phyloP scores from a whole-genome alignment of 1,140 invertebrate species.

The Drosophila lini region DNA sequence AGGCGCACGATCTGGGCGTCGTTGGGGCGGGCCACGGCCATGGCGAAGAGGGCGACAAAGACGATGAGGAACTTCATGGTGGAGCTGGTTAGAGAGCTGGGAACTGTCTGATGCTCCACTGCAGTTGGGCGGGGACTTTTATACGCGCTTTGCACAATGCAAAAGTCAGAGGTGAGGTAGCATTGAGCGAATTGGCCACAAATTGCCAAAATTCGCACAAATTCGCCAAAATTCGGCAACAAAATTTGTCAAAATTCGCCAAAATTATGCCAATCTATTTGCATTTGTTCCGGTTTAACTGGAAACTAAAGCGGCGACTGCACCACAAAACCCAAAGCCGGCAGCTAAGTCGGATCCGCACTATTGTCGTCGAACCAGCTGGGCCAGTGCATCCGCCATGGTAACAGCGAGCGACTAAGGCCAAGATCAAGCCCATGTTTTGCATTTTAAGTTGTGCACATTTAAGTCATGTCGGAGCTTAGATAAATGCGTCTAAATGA shows the following conservation, averaged over 20 bases:
- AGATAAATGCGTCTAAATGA: constrained; percentile 5
- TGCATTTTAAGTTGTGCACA: constrained; percentile 8
- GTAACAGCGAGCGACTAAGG: constrained; percentile 14
- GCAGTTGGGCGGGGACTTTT: constrained; percentile 32
- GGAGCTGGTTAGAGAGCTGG: constrained; percentile 32
- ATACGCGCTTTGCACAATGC: constrained; percentile 28
- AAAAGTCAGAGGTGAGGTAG: constrained; percentile 51
- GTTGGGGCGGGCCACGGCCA: constrained; percentile 43
- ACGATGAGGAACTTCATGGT: constrained; percentile 72
- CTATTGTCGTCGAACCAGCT: constrained; percentile 28
- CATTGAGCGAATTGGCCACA: constrained; percentile 3
- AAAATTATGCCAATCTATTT: constrained; percentile 34
- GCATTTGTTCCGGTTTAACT: constrained; percentile 50
- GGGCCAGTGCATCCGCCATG: constrained; percentile 30
- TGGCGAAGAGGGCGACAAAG: constrained; percentile 57
- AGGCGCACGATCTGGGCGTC: neutral
- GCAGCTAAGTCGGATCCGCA: constrained; percentile 1
- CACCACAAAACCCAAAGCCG: constrained; percentile 4
- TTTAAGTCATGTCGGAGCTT: constrained; percentile 12
- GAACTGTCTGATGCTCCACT: constrained; percentile 49
- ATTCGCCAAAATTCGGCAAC: neutral
- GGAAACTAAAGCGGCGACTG: constrained; percentile 29
- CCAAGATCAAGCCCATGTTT: constrained; percentile 19
- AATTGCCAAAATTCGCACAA: constrained; percentile 4
- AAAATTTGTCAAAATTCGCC: constrained; percentile 9